These are phyloP conservation scores for Ectemnius lituratus DNA, from an alignment of 2,888 invertebrate genomes.

Conservation along the genomic window DNA sequence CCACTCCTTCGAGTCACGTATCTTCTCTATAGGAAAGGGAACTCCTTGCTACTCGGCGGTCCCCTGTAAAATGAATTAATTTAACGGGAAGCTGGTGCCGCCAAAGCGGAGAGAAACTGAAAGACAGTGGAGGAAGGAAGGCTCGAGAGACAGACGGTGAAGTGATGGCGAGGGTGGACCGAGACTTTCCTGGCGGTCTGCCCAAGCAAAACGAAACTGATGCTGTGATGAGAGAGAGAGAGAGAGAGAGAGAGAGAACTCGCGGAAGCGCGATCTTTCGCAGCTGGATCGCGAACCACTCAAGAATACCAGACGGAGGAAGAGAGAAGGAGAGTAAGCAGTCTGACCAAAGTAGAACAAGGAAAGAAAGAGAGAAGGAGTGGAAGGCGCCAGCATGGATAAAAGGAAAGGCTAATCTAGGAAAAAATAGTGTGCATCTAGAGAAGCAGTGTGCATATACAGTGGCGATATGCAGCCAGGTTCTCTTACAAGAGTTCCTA, in stretches of 20 bases:
- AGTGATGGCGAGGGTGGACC: not conserved
- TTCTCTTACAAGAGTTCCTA: too few species aligned
- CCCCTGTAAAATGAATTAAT: constrained; percentile 17
- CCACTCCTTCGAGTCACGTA: not conserved
- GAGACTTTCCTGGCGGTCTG: not conserved
- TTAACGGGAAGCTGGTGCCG: not conserved
- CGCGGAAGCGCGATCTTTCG: constrained; percentile 27
- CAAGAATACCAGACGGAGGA: too few species aligned
- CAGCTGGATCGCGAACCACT: constrained; percentile 18
- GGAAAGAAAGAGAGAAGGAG: constrained; percentile 28
- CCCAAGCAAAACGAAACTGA: not conserved
- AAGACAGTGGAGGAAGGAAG: not conserved
- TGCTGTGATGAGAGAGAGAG: constrained; percentile 13
- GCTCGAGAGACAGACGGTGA: too few species aligned
- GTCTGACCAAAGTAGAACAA: constrained; percentile 2
- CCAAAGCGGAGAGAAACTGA: constrained; percentile 3
- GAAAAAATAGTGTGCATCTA: constrained; percentile 10
- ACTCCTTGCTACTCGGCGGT: not conserved
- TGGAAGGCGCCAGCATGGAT: constrained; percentile 26
- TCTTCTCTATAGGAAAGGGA: not conserved
- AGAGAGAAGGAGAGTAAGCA: constrained; percentile 26
- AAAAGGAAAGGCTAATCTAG: not conserved
- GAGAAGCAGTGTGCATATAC: not conserved
- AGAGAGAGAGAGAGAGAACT: constrained; percentile 14
- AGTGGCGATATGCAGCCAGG: too few species aligned